Conservation (phyloP, 2,113 vertebrate species). For the Ceyx melanurus region DNA sequence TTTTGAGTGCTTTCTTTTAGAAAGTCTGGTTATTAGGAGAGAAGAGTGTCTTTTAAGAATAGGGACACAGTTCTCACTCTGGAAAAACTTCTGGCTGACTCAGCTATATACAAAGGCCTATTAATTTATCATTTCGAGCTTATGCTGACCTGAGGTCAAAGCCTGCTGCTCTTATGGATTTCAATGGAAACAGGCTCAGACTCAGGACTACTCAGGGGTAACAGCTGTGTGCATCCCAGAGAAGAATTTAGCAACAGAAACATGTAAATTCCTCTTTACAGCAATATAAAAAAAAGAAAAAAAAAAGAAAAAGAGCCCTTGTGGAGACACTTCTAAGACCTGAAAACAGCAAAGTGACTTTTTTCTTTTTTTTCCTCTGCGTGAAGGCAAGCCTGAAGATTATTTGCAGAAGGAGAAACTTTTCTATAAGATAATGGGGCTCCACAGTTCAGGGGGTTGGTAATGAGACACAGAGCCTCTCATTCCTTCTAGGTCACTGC, state of each 20-base stretch:
- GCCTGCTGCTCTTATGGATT: not conserved
- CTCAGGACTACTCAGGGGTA: not conserved
- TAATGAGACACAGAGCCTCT: slow-evolving; percentile 36
- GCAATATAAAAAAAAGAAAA: not conserved
- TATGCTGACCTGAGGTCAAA: not conserved
- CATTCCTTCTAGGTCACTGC: slow-evolving; percentile 31
- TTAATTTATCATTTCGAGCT: slow-evolving; percentile 10
- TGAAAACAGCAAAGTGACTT: not conserved
- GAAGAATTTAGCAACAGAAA: not conserved
- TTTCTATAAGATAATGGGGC: slow-evolving; percentile 6
- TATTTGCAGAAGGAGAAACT: slow-evolving; percentile 33
- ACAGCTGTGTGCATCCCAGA: not conserved
- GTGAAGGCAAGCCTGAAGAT: not conserved
- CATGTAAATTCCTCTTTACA: not conserved
- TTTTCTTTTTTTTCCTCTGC: not conserved
- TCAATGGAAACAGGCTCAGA: not conserved
- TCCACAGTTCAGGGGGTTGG: not conserved
- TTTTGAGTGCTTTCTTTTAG: not conserved
- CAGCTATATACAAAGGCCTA: not conserved
- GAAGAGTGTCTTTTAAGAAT: not conserved
- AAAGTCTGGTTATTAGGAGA: not conserved
- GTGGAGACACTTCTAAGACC: not conserved
- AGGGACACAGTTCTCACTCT: not conserved
- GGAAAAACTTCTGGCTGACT: slow-evolving; percentile 12
- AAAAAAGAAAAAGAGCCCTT: not conserved